Evolutionary conservation across 53 echinoderm and acorn worm genomes (phyloP), one percentile per base, ranked within the genome.

Genomic region (Mesocentrotus franciscanus): DNA sequence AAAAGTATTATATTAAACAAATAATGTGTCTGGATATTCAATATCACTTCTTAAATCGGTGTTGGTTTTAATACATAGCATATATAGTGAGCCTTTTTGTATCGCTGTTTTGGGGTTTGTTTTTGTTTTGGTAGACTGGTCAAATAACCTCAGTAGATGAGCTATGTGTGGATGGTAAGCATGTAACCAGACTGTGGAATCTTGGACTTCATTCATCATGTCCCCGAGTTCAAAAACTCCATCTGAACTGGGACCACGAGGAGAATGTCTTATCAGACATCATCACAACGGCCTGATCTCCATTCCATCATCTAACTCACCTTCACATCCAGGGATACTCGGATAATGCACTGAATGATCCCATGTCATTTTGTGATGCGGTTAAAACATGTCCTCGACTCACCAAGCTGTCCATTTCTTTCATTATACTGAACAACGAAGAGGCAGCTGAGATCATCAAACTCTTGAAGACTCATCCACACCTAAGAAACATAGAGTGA

Each of bases 141-240:
- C 72, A 6, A 24, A n/a, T 10, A 9, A 9, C 8, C 14, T 72
- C 72, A 24, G n/a, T 72, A 27, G 27, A 72, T 72, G 72, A n/a
- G 72, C n/a, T 72, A 9, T 72, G 34, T 78, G 32, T 78, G 78
- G 78, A 78, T 78, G 78, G 35, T 78, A 13, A 35, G 33, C 32
- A 78, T 78, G 78, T 76, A 8, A n/a, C 22, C 16, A 4, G 71
- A 8, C 71, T 71, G n/a, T 76, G 30, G 33, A 76, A 76, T 0
- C 29, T 76, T 76, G 78, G 78, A 76, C 78, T 76, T 76, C 78
- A 76, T 76, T 27, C 78, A 76, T 76, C 78, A 32, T 76, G 78
- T 15, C 33, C 78, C 27, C 30, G 15, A 33, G 78, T 76, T 29
- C 4, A 15, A 33, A 76, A 76, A 5, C 33, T 76, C 9, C 0